Evolutionary conservation across 2,797 vertebrate species (phyloP).

Genomic region (Anas georgica): DNA sequence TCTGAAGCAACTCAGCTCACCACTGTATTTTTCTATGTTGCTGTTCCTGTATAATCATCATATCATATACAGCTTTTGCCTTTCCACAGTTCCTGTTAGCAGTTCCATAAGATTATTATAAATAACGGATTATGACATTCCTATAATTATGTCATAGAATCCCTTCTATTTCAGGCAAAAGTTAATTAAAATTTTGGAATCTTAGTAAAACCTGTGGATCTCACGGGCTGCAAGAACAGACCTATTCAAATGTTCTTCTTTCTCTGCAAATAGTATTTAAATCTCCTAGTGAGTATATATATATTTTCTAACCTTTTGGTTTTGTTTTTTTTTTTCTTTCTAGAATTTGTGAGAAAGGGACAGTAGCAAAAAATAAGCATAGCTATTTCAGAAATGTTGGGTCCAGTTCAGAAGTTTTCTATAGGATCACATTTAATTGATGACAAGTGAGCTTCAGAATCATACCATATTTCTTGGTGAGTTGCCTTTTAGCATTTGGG

Average conservation of each 20-base stretch:
- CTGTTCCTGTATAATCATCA: background rate
- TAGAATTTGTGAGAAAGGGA: background rate
- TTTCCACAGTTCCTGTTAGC: background rate
- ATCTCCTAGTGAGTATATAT: background rate
- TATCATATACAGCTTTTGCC: background rate
- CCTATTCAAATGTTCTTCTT: background rate
- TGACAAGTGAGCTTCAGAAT: background rate
- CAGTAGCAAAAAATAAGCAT: background rate
- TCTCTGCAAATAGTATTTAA: background rate
- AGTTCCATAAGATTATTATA: background rate
- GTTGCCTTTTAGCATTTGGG: background rate
- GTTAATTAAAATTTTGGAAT: background rate
- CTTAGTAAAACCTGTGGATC: background rate
- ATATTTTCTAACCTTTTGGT: background rate
- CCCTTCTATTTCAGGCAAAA: background rate
- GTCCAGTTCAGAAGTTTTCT: background rate
- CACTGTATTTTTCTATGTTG: background rate
- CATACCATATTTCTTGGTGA: background rate
- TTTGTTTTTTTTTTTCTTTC: background rate
- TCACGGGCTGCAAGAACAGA: background rate
- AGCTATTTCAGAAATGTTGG: background rate
- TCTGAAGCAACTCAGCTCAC: background rate
- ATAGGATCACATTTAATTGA: background rate
- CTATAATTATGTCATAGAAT: background rate
- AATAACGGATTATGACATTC: background rate